Evolutionary conservation across 1,140 invertebrate species (phyloP).

Genomic region (Hestina assimilis): DNA sequence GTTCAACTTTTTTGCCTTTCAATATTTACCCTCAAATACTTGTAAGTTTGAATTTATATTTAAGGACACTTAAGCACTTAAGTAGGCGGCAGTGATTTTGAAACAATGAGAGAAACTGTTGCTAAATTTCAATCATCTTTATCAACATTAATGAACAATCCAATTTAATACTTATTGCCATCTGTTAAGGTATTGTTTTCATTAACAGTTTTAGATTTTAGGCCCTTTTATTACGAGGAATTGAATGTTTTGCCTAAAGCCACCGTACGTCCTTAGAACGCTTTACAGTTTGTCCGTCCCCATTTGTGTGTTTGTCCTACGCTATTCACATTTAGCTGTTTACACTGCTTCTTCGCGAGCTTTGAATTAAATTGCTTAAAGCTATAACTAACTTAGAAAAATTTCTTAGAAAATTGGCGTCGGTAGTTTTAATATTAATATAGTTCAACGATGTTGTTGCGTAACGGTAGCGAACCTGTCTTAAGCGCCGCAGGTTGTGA

Average conservation of each 20-base stretch:
- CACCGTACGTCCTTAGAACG: slow-evolving; percentile 8
- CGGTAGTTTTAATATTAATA: too few relatives aligned
- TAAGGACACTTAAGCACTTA: slow-evolving; percentile 17
- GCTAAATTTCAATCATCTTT: not conserved
- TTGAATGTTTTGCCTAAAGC: slow-evolving; percentile 14
- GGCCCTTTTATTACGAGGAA: not conserved
- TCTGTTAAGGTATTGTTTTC: not conserved
- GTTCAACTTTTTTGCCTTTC: too few relatives aligned
- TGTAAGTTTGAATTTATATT: slow-evolving; percentile 10
- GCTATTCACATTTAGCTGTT: slow-evolving; percentile 21
- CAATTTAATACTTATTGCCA: not conserved
- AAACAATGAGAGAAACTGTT: slow-evolving; percentile 7
- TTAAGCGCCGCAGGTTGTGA: too few relatives aligned
- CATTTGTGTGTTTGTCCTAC: slow-evolving; percentile 18
- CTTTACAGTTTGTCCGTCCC: slow-evolving; percentile 17
- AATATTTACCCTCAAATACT: not conserved
- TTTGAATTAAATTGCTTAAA: slow-evolving; percentile 14
- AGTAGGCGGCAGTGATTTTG: slow-evolving; percentile 18
- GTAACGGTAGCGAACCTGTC: too few relatives aligned
- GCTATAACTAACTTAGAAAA: slow-evolving; percentile 3
- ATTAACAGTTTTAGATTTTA: not conserved
- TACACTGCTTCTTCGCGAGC: slow-evolving; percentile 13
- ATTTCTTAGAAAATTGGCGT: too few relatives aligned
- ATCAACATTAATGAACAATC: not conserved
- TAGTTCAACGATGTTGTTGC: too few relatives aligned